phyloP scores from a whole-genome alignment of 2,888 invertebrate genomes.

The Erebia palarica region DNA sequence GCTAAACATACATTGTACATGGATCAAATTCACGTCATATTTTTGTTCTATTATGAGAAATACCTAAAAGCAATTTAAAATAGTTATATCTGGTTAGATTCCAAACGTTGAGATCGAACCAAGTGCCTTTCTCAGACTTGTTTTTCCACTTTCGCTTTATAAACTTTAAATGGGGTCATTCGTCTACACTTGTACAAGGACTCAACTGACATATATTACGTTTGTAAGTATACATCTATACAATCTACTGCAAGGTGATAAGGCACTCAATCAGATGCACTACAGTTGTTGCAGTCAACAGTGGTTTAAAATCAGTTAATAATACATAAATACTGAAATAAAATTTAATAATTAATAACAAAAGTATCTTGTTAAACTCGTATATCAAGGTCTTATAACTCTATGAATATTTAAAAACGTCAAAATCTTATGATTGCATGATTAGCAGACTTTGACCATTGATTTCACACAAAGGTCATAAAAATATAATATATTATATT shows the following conservation, averaged over 20 bases:
- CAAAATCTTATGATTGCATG: not conserved
- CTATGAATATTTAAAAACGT: constrained; percentile 6
- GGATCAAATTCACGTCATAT: not conserved
- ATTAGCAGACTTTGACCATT: not conserved
- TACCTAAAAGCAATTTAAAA: not conserved
- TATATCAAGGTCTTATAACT: not conserved
- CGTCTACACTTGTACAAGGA: constrained; percentile 31
- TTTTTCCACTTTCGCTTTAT: constrained; percentile 42
- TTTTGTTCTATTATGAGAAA: not conserved
- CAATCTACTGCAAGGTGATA: not conserved
- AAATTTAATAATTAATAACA: not conserved
- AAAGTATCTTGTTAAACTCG: not conserved
- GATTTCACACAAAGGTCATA: constrained; percentile 3
- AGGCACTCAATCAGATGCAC: no score
- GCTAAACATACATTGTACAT: no score
- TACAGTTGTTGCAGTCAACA: no score
- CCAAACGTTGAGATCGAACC: constrained; percentile 23
- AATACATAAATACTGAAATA: not conserved
- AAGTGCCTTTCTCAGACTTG: constrained; percentile 35
- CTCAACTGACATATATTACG: constrained; percentile 19
- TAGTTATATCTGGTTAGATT: constrained; percentile 9
- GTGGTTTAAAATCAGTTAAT: no score
- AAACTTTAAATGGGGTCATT: constrained; percentile 38
- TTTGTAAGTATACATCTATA: not conserved
- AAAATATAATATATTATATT: not conserved